Conservation (phyloP, 2,888 invertebrate species). For the Pomacea canaliculata region DNA sequence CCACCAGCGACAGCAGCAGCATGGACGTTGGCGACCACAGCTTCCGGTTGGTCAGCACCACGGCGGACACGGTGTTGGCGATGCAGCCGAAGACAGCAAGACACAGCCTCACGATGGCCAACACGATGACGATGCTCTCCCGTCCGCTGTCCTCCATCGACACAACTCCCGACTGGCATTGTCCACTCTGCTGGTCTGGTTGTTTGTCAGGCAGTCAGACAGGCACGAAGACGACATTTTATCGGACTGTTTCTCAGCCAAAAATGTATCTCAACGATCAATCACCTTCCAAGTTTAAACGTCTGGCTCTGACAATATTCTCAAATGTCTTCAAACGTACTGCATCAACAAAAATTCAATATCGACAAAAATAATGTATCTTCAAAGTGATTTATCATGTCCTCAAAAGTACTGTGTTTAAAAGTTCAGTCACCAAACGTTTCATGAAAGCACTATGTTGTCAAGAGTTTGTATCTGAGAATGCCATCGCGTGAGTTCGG, state of each 20-base stretch:
- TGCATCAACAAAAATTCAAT: too few relatives aligned
- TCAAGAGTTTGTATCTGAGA: too few relatives aligned
- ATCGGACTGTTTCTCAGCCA: not conserved
- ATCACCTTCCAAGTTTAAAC: too few relatives aligned
- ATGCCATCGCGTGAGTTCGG: too few relatives aligned
- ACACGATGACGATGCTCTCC: conserved; percentile 17
- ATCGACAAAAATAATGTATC: too few relatives aligned
- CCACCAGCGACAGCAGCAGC: conserved; percentile 37
- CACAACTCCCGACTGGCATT: not conserved
- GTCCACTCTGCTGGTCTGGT: not conserved
- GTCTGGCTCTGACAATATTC: too few relatives aligned
- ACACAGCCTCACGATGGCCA: conserved; percentile 28
- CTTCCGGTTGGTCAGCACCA: conserved; percentile 34
- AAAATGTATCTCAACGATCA: not conserved
- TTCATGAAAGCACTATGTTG: too few relatives aligned
- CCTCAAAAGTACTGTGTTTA: too few relatives aligned
- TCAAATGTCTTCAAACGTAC: too few relatives aligned
- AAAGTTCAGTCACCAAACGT: too few relatives aligned
- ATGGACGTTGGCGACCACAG: conserved; percentile 39
- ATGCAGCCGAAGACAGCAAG: conserved; percentile 35
- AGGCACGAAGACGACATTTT: not conserved
- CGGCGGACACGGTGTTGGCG: conserved; percentile 33
- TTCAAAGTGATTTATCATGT: too few relatives aligned
- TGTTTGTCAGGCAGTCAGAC: not conserved
- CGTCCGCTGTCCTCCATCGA: not conserved